Conservation (phyloP, 2,113 vertebrate genomes). For the Leucosticte australis region DNA sequence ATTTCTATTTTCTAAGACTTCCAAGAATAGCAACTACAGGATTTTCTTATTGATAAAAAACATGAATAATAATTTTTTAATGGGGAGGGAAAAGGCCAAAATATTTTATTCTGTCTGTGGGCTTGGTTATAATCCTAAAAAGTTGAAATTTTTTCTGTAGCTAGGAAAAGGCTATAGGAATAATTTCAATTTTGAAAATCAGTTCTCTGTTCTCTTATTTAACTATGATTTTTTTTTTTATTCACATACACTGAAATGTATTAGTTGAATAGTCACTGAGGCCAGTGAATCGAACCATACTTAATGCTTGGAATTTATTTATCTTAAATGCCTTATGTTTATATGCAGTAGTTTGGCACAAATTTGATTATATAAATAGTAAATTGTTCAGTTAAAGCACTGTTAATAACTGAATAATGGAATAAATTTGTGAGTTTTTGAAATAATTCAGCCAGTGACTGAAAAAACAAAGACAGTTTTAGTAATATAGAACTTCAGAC, state of each 20-base stretch:
- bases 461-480: neutral
- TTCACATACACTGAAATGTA: neutral
- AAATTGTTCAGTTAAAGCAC: neutral
- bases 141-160: neutral
- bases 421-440: neutral
- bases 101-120: neutral
- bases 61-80: neutral
- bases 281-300: neutral
- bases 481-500: neutral
- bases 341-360: neutral
- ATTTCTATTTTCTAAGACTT: neutral
- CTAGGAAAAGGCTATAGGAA: neutral
- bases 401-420: neutral
- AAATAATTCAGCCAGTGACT: neutral
- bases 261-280: neutral
- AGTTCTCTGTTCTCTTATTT: neutral
- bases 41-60: neutral
- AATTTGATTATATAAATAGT: neutral
- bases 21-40: neutral
- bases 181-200: neutral
- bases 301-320: conserved; percentile 13
- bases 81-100: accelerated
- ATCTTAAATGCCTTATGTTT: neutral
- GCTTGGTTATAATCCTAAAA: neutral
- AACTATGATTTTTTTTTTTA: neutral